Conservation (phyloP, 2,888 invertebrate genomes). For the Apoda limacodes region DNA sequence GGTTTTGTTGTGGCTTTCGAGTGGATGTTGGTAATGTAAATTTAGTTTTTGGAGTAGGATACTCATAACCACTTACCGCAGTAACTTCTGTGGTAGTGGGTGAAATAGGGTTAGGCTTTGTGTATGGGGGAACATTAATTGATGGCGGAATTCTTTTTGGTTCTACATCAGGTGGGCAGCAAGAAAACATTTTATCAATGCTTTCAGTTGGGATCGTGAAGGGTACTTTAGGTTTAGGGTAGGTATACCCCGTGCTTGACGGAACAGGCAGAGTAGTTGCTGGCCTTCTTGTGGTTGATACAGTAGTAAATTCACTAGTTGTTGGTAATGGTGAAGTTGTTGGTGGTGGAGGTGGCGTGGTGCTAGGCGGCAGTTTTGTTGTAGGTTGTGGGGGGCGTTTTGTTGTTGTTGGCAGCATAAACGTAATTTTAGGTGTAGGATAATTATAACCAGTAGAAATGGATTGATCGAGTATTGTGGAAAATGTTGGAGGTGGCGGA, state of each 20-base stretch:
- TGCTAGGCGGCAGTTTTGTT: constrained; percentile 10
- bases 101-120: no score
- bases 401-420: constrained; percentile 19
- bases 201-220: constrained; percentile 19
- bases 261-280: constrained; percentile 16
- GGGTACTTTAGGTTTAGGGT: constrained; percentile 20
- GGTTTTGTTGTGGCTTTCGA: constrained; percentile 14
- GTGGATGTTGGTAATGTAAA: constrained; percentile 6
- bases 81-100: no score
- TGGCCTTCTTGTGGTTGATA: no score
- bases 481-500: constrained; percentile 5
- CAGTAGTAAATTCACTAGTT: no score
- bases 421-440: constrained; percentile 19
- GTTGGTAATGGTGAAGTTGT: constrained; percentile 18
- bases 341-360: constrained; percentile 13
- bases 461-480: constrained; percentile 4
- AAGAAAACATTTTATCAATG: no score
- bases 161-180: no score
- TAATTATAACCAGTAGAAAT: constrained; percentile 6
- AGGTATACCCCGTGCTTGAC: constrained; percentile 15
- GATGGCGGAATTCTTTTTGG: no score
- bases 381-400: constrained; percentile 19
- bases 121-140: no score
- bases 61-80: background rate
- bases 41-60: background rate